These are phyloP conservation scores for Cataglyphis hispanica DNA, from an alignment of 1,140 invertebrate species.

Conservation along the genomic window DNA sequence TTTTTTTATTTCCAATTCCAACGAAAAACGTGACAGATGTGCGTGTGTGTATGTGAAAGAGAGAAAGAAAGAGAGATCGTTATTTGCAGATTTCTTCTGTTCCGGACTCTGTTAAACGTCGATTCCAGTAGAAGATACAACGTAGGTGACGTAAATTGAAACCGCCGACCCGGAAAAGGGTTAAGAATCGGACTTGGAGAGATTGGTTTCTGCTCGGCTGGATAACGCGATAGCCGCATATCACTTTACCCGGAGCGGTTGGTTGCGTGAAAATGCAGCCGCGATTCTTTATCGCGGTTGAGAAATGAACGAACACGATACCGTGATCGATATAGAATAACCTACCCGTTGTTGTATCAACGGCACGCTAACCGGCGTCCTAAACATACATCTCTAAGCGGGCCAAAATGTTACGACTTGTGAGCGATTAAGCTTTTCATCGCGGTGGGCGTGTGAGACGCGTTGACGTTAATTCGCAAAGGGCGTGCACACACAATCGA, in stretches of 20 bases:
- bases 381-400: conserved; percentile 51
- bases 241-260: conserved; percentile 21
- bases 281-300: conserved; percentile 42
- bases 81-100: neutral
- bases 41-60: neutral
- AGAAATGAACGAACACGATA: conserved; percentile 59
- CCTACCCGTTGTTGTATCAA: conserved; percentile 22
- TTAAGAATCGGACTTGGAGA: conserved; percentile 44
- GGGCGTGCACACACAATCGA: conserved; percentile 9
- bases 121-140: conserved; percentile 31
- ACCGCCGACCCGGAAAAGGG: conserved; percentile 57
- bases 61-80: neutral
- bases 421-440: conserved; percentile 60
- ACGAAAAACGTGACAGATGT: neutral
- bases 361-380: conserved; percentile 40
- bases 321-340: conserved; percentile 24
- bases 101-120: conserved; percentile 10
- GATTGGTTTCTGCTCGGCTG: conserved; percentile 38
- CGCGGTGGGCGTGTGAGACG: conserved; percentile 42
- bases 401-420: conserved; percentile 52
- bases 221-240: conserved; percentile 53
- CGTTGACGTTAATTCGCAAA: conserved; percentile 52
- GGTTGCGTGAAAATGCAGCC: conserved; percentile 55
- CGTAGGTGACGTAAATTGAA: conserved; percentile 57
- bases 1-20: neutral